Base-by-base conservation (phyloP, 2,888 invertebrate species). In the Steinernema scapterisci region DNA sequence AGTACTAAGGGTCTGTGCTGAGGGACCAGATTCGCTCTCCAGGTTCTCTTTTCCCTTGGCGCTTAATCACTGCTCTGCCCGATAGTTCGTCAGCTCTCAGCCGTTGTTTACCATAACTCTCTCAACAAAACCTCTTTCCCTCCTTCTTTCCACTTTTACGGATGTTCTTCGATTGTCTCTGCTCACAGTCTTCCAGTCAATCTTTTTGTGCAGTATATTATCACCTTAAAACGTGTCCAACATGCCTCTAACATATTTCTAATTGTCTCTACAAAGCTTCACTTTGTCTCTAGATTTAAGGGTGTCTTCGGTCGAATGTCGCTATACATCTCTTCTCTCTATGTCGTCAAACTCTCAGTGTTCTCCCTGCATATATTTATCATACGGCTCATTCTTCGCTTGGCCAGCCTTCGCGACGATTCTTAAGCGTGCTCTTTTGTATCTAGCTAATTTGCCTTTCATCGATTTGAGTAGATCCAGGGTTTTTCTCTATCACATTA, bases 261-360 rank as follows among this genome's bases (percentile, higher is more conserved):
- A 63, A 63, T 31, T 27, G 23, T 63, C 63, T 63, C 23, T 16
- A 63, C 63, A 63, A 63, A 63, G 63, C 63, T 63, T 63, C 63
- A 63, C 63, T 63, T 63, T 63, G 63, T 63, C 63, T 63, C 25
- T 63, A 63, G 63, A 63, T 63, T 48, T 63, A 63, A 63, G 63
- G 63, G 63, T 63, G 63, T 63, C 38, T 63, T 63, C 63, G 31
- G 63, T 63, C 25, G 38, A 63, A 31, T 31, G 48, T 63, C 63
- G 31, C 31, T 63, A 31, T 31, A 21, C 52, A 63, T 63, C 63
- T 63, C 63, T 25, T 25, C 21, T 63, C 63, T 63, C 63, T 31
- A 63, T 63, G 63, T 63, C 63, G 63, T 63, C 63, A 63, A 63
- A 63, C 16, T 63, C 63, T 31, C 63, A 27, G 25, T 25, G 63